Base-by-base conservation (phyloP, 2,113 vertebrate genomes). In the Amia ocellicauda region DNA sequence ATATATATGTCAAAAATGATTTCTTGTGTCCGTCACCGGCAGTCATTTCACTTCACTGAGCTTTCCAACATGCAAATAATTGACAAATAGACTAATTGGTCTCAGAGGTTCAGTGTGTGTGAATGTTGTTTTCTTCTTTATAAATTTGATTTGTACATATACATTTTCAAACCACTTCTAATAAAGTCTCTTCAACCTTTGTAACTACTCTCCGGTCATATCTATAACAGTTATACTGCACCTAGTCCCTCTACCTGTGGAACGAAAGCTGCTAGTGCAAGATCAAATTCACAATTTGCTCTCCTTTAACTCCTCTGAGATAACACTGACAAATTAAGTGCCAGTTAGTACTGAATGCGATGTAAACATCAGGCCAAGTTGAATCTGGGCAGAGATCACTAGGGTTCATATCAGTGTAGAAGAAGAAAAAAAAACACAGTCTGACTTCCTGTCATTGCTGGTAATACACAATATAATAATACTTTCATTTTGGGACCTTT, bases 101-200 rank as follows among this genome's bases (percentile, higher is more conserved):
- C 82, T 81, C 87, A 27, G n/a, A n/a, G 82, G 84, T 78, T 85
- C 74, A 49, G 26, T 11, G 69, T 71, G 50, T 58, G 67, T 74
- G 63, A 70, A 73, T 60, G 70, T 58, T 60, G 45, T 62, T 67
- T 43, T 53, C 24, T 49, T 19, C 10, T 50, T 47, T 41, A 41
- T n/a, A 47, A 47, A 47, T 16, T 29, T 42, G 62, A 61, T 63
- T 31, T 42, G 17, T 40, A 45, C 26, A 22, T 51, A 3, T 51
- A 50, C 43, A 27, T 27, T 20, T n/a, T 28, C n/a, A 36, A 31
- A 23, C 28, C 16, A 4, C 0, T 50, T 54, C 9, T n/a, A 11
- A 29, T 62, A 36, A 36, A 36, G 11, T 11, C 31, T 36, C 31
- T 17, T 28, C 22, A 16, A 36, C 5, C 5, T 36, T 36, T 36